phyloP scores from a whole-genome alignment of 1,140 invertebrate species.

The Formica selysi region DNA sequence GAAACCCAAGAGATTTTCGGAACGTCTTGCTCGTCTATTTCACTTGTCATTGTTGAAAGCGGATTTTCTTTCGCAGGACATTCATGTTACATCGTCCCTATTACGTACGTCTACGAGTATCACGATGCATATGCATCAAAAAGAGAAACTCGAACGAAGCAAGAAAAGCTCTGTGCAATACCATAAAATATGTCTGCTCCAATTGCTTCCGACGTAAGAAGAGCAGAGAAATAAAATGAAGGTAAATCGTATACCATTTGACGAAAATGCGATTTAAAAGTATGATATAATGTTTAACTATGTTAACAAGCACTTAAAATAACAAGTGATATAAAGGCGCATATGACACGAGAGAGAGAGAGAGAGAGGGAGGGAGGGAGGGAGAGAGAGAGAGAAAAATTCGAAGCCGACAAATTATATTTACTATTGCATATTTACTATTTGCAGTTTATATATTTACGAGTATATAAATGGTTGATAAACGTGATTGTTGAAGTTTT shows the following conservation, averaged over 20 bases:
- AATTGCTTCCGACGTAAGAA: conserved; percentile 7
- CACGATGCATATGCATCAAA: conserved; percentile 44
- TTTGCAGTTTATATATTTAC: conserved; percentile 17
- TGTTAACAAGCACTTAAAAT: background rate
- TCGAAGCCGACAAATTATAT: conserved; percentile 5
- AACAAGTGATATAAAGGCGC: background rate
- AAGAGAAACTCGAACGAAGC: conserved; percentile 45
- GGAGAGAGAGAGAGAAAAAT: too few relatives aligned
- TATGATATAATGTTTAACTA: background rate
- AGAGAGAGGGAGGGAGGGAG: too few relatives aligned
- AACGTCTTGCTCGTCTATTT: conserved; percentile 48
- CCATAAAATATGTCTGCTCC: conserved; percentile 7
- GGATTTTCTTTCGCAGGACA: conserved; percentile 44
- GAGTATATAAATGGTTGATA: background rate
- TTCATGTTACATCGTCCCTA: conserved; percentile 51
- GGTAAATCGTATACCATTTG: background rate
- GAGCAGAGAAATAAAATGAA: conserved; percentile 6
- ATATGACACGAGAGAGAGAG: background rate
- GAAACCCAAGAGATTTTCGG: conserved; percentile 26
- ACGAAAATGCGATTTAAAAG: background rate
- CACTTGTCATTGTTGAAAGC: conserved; percentile 47
- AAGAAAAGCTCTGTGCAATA: conserved; percentile 16
- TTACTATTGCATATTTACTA: background rate
- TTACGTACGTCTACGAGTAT: conserved; percentile 50
- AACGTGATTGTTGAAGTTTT: conserved; percentile 11